phyloP scores from a whole-genome alignment of 2,888 invertebrate genomes.

The Adelphocoris suturalis region DNA sequence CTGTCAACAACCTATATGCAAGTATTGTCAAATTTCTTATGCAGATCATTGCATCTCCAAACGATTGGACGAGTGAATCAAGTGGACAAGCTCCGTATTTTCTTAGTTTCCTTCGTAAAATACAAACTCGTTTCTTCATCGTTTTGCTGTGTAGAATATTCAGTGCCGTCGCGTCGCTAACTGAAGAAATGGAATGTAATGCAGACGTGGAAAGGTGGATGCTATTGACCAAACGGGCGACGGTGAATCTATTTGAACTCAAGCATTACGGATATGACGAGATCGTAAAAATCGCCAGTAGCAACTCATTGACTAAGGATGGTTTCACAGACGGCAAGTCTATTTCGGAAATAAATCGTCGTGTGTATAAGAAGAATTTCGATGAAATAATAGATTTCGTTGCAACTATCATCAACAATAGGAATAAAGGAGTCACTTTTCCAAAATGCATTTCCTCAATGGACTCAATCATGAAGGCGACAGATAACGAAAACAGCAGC shows the following conservation, averaged over 20 bases:
- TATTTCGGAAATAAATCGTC: neutral
- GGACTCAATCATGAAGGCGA: neutral
- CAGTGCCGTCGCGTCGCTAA: neutral
- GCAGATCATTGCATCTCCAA: neutral
- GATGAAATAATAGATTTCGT: neutral
- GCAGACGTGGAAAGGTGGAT: neutral
- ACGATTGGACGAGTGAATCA: neutral
- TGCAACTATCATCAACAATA: neutral
- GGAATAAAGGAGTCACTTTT: neutral
- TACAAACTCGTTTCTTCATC: neutral
- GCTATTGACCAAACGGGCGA: neutral
- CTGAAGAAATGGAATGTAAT: neutral
- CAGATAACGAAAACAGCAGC: no score
- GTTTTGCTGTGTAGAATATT: neutral
- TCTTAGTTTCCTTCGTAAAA: neutral
- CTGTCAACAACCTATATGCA: neutral
- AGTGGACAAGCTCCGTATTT: conserved; percentile 9
- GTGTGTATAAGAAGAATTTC: neutral
- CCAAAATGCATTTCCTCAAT: neutral
- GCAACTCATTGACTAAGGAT: neutral
- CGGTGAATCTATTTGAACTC: neutral
- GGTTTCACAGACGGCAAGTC: no score
- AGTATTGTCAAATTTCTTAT: neutral
- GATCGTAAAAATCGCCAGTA: neutral
- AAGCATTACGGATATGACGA: neutral